Evolutionary conservation across 2,888 invertebrate genomes (phyloP).

Genomic region (Cephus pygmeus): DNA sequence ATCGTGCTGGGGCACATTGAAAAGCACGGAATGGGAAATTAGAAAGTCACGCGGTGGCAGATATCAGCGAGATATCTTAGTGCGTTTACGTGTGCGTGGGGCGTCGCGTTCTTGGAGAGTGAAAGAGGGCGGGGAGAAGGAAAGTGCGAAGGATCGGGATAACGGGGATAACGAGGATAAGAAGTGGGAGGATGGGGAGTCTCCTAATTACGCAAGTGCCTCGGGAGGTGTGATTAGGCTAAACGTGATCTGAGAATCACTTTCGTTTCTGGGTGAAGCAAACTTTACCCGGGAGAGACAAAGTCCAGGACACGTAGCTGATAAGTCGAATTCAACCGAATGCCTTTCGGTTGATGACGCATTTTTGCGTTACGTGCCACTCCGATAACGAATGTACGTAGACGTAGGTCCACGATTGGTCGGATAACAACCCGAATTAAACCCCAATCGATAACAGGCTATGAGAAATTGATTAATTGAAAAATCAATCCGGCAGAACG

Average conservation of each 20-base stretch:
- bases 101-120: conserved; percentile 11
- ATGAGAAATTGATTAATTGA: too few species aligned
- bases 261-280: conserved; percentile 47
- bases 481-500: too few species aligned
- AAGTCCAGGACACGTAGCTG: too few species aligned
- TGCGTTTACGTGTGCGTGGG: conserved; percentile 9
- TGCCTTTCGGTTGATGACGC: too few species aligned
- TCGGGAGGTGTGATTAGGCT: conserved; percentile 55
- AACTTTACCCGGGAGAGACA: conserved; percentile 9
- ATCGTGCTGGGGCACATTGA: conserved; percentile 18
- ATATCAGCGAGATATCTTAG: conserved; percentile 7
- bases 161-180: too few species aligned
- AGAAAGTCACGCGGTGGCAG: conserved; percentile 28
- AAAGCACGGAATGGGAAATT: conserved; percentile 41
- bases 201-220: conserved; percentile 55
- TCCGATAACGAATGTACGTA: conserved; percentile 25
- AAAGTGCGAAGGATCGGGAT: conserved; percentile 8
- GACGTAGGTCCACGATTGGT: too few species aligned
- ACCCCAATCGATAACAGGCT: too few species aligned
- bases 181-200: conserved; percentile 12
- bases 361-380: conserved; percentile 18
- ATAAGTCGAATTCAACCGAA: too few species aligned
- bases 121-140: not conserved
- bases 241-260: conserved; percentile 59
- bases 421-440: too few species aligned